Evolutionary conservation across 23 tunicate genomes (phyloP).

Genomic region (Halocynthia roretzi): DNA sequence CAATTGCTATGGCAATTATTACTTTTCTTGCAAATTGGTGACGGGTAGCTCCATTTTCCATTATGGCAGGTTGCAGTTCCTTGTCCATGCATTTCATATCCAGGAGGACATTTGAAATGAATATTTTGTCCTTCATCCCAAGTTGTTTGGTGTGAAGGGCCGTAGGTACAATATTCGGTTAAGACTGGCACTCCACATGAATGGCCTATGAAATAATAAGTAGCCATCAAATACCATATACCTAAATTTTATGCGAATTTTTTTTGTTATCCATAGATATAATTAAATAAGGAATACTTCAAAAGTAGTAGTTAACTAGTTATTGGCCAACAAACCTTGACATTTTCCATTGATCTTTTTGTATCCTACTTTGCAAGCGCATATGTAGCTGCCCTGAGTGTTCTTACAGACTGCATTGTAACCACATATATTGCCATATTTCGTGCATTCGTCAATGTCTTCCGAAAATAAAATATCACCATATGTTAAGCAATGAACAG

Average conservation of each 20-base stretch:
- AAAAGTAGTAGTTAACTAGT: neutral
- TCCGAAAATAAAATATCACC: neutral
- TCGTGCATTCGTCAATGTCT: constrained; percentile 10
- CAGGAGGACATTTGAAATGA: constrained; percentile 11
- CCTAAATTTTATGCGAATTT: no score
- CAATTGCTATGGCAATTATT: neutral
- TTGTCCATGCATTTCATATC: constrained; percentile 7
- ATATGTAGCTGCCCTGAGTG: neutral
- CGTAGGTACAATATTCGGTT: constrained; percentile 6
- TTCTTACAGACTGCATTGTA: constrained; percentile 8
- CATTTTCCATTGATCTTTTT: constrained; percentile 4
- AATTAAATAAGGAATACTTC: no score
- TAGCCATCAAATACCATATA: no score
- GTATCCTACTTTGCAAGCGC: constrained; percentile 9
- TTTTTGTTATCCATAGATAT: no score
- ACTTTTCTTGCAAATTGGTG: constrained; percentile 21
- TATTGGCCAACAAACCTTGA: neutral
- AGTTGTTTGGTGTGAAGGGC: neutral
- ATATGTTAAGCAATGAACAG: no score
- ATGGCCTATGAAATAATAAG: neutral
- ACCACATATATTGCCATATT: constrained; percentile 4
- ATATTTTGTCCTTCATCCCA: constrained; percentile 17
- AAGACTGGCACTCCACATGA: neutral
- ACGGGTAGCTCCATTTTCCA: constrained; percentile 5
- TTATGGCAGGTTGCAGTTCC: neutral